These are phyloP conservation scores for Cheilosia urbana DNA, from an alignment of 2,888 invertebrate genomes.

Conservation along the genomic window DNA sequence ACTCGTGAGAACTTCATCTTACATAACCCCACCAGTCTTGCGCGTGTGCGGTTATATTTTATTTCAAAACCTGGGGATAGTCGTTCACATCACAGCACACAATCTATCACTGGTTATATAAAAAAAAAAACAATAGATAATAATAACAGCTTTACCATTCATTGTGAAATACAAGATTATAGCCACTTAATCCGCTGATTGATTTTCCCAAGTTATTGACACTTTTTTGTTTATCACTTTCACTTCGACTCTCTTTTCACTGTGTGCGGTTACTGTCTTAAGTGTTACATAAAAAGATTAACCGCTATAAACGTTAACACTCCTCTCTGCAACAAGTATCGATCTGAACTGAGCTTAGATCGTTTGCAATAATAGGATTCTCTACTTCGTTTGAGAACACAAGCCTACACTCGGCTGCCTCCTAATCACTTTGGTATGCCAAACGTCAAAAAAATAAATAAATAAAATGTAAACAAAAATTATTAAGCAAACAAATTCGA, in stretches of 20 bases:
- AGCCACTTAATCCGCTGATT: not conserved
- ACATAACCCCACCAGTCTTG: not conserved
- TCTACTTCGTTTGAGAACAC: conserved; percentile 12
- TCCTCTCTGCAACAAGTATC: conserved; percentile 51
- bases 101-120: not conserved
- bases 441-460: conserved; percentile 31
- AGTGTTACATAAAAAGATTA: conserved; percentile 28
- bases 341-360: conserved; percentile 53
- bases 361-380: conserved; percentile 40
- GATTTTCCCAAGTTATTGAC: conserved; percentile 46
- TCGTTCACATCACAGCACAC: not conserved
- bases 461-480: conserved; percentile 65
- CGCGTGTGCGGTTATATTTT: too few relatives aligned
- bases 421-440: conserved; percentile 72
- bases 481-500: conserved; percentile 71
- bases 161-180: conserved; percentile 56
- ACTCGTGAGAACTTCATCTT: conserved; percentile 22
- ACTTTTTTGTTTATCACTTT: conserved; percentile 62
- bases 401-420: conserved; percentile 1
- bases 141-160: conserved; percentile 59
- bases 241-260: conserved; percentile 18
- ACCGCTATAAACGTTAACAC: conserved; percentile 10
- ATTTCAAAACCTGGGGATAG: too few relatives aligned
- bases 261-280: not conserved
- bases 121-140: not conserved